phyloP scores from a whole-genome alignment of 2,888 invertebrate species.

The Ornithoptera priamus region DNA sequence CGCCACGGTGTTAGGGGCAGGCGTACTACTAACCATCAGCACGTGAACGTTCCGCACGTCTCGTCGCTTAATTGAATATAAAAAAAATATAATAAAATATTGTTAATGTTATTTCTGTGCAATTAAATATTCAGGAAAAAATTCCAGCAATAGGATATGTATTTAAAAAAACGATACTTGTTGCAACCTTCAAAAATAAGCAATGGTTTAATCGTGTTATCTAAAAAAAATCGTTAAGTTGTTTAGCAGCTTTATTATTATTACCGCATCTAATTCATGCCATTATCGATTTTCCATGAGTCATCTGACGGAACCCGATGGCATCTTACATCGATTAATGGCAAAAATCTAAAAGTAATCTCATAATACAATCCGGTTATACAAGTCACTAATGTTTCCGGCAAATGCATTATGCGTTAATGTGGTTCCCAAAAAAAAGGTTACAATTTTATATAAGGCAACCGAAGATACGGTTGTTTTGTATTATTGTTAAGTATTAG shows the following conservation, averaged over 20 bases:
- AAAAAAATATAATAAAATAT: too few species aligned
- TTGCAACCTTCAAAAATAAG: neutral
- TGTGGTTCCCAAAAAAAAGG: neutral
- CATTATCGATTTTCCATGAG: conserved; percentile 29
- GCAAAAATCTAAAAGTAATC: conserved; percentile 15
- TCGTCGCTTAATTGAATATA: too few species aligned
- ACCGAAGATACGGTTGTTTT: neutral
- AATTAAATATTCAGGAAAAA: neutral
- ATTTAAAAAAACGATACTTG: neutral
- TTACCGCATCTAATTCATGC: conserved; percentile 27
- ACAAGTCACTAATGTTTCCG: conserved; percentile 15
- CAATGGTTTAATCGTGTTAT: conserved; percentile 3
- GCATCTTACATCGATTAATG: conserved; percentile 8
- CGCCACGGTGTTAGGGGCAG: too few species aligned
- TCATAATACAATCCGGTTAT: conserved; percentile 14
- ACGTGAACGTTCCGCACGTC: too few species aligned
- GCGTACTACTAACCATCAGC: too few species aligned
- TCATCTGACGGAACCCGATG: conserved; percentile 25
- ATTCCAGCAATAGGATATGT: neutral
- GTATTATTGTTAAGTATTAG: neutral
- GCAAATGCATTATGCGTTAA: neutral
- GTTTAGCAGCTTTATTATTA: conserved; percentile 24
- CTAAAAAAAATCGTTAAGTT: conserved; percentile 11
- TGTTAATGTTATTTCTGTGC: neutral
- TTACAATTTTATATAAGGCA: neutral